A percentile compares a stretch with the other conserved stretches of the same genome.
Conservation (phyloP, 2,797 vertebrate species). For the Onychomys leucogaster region DNA sequence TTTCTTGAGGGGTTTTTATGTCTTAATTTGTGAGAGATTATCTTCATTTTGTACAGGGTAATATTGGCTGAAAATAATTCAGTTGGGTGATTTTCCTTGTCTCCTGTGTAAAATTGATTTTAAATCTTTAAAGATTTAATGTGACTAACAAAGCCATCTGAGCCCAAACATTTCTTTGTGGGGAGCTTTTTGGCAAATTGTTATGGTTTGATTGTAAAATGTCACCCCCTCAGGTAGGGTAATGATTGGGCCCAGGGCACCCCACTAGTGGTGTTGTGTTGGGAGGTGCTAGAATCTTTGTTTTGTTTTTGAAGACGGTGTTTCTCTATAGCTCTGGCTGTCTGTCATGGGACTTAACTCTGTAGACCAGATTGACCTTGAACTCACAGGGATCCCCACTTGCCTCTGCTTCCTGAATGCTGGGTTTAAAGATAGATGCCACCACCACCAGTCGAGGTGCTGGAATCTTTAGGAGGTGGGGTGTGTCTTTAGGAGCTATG, state of each 20-base stretch:
- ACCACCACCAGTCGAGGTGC: not conserved
- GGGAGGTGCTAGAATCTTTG: not conserved
- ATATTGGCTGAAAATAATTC: not conserved
- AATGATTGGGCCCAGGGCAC: too few relatives aligned
- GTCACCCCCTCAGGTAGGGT: too few relatives aligned
- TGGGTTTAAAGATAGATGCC: not conserved
- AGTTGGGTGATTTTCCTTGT: not conserved
- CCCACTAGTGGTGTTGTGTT: not conserved
- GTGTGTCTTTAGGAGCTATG: not conserved
- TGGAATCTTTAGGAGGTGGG: not conserved
- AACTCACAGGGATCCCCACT: not conserved
- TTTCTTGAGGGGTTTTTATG: not conserved
- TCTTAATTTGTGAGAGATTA: conserved; percentile 13
- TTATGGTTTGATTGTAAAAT: too few relatives aligned
- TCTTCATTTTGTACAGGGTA: not conserved
- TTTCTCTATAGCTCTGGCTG: not conserved
- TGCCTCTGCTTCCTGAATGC: not conserved
- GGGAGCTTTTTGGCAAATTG: too few relatives aligned
- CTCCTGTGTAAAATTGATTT: not conserved
- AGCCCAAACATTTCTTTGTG: too few relatives aligned
- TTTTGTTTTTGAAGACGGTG: not conserved
- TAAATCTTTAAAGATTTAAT: not conserved
- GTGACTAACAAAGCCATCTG: not conserved
- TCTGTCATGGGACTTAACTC: not conserved
- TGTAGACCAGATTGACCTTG: not conserved